Evolutionary conservation across 1,140 invertebrate species (phyloP).

Genomic region (Coelopa frigida): DNA sequence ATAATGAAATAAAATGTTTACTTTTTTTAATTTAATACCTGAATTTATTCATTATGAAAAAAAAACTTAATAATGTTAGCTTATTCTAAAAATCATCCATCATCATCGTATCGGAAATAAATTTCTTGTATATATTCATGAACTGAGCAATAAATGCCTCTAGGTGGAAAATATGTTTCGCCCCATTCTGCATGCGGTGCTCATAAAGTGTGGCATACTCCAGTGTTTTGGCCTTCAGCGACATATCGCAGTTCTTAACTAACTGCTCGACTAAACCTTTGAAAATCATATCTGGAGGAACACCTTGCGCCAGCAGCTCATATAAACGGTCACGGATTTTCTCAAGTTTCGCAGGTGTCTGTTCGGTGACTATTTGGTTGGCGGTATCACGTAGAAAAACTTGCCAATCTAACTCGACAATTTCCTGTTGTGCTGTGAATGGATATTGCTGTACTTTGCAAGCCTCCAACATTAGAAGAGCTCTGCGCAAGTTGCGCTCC

Average conservation of each 20-base stretch:
- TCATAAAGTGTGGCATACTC: slow-evolving; percentile 82
- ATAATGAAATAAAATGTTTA: no score
- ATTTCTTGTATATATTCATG: slow-evolving; percentile 89
- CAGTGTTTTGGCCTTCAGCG: slow-evolving; percentile 79
- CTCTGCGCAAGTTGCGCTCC: slow-evolving; percentile 86
- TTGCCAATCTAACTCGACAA: slow-evolving; percentile 91
- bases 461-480: slow-evolving; percentile 90
- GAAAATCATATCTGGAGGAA: slow-evolving; percentile 92
- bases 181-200: slow-evolving; percentile 80
- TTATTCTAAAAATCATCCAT: slow-evolving; percentile 36
- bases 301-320: slow-evolving; percentile 88
- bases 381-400: slow-evolving; percentile 82
- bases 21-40: no score
- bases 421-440: slow-evolving; percentile 72
- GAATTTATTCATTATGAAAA: no score
- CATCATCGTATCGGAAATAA: slow-evolving; percentile 62
- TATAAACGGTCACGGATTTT: slow-evolving; percentile 85
- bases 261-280: slow-evolving; percentile 78
- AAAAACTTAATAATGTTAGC: no score
- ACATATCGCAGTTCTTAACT: slow-evolving; percentile 81
- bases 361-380: slow-evolving; percentile 78
- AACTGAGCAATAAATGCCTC: slow-evolving; percentile 96
- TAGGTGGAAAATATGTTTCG: slow-evolving; percentile 93
- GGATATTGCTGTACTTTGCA: slow-evolving; percentile 89
- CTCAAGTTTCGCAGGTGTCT: slow-evolving; percentile 75